These are phyloP conservation scores for Chloromyia formosa DNA, from an alignment of 2,888 invertebrate genomes.

Conservation along the genomic window DNA sequence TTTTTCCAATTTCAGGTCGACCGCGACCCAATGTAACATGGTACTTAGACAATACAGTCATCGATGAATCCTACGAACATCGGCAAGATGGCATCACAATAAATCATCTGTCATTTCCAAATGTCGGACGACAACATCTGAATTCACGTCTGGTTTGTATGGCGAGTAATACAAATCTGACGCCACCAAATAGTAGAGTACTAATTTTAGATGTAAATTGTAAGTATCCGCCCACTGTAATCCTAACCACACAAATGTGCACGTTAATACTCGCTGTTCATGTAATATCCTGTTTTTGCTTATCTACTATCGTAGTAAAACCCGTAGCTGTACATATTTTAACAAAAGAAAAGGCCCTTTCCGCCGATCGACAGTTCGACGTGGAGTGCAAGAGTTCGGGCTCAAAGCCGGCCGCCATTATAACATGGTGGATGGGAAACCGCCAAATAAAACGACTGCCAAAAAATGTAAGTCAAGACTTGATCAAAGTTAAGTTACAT, in stretches of 20 bases:
- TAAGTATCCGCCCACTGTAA: constrained; percentile 70
- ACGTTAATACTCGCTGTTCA: too few species aligned
- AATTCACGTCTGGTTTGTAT: constrained; percentile 86
- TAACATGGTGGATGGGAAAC: constrained; percentile 91
- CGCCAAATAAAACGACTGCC: constrained; percentile 80
- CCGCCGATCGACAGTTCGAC: constrained; percentile 86
- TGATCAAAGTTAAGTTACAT: too few species aligned
- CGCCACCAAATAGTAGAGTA: constrained; percentile 79
- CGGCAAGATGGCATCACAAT: constrained; percentile 75
- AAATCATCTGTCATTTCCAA: constrained; percentile 82
- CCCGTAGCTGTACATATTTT: constrained; percentile 84
- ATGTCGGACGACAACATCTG: constrained; percentile 83
- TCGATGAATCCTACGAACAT: constrained; percentile 83
- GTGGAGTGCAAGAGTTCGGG: constrained; percentile 88
- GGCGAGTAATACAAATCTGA: constrained; percentile 86
- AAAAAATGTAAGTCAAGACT: constrained; percentile 79
- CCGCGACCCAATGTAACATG: constrained; percentile 83
- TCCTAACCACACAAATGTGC: too few species aligned
- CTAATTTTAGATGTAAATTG: constrained; percentile 85
- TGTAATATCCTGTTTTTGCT: too few species aligned
- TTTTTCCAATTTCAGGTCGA: constrained; percentile 74
- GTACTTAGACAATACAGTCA: constrained; percentile 85
- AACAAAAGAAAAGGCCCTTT: constrained; percentile 83
- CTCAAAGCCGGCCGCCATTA: constrained; percentile 83
- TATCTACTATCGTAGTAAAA: constrained; percentile 73